Percentiles rank a stretch among this genome's conserved stretches.
phyloP scores from a whole-genome alignment of 2,113 vertebrate species.

The Cygnus buccinator region DNA sequence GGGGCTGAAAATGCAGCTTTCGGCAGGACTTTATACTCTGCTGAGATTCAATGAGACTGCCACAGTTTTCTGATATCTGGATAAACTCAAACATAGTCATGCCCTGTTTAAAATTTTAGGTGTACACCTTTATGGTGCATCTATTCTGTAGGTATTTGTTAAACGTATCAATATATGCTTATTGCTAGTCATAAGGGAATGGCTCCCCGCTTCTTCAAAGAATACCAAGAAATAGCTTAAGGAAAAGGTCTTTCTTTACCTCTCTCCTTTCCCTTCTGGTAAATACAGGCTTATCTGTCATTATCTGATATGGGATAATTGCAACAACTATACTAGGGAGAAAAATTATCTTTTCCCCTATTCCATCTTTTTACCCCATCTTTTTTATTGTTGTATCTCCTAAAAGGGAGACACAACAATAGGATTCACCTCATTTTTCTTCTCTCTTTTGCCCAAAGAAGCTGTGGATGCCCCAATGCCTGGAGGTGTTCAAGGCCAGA shows the following conservation, averaged over 20 bases:
- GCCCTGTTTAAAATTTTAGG: not conserved
- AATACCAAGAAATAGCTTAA: not conserved
- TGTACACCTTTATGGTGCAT: not conserved
- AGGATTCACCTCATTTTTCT: constrained; percentile 43
- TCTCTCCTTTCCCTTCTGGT: not conserved
- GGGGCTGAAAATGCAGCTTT: constrained; percentile 75
- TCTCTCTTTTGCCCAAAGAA: no score
- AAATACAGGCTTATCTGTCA: not conserved
- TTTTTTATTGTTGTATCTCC: not conserved
- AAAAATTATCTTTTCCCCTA: not conserved
- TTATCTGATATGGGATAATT: not conserved
- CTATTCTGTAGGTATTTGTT: not conserved
- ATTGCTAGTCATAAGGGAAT: not conserved
- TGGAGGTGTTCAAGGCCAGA: no score
- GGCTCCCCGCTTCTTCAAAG: not conserved
- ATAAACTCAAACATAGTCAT: not conserved
- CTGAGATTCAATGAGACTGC: constrained; percentile 71
- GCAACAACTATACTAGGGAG: not conserved
- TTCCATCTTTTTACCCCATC: no score
- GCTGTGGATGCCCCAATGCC: no score
- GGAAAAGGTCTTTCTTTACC: not conserved
- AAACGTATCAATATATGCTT: not conserved
- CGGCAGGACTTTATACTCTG: constrained; percentile 69
- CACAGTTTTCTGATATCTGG: not conserved
- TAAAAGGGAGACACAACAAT: constrained; percentile 46